Evolutionary conservation across 2,888 invertebrate species (phyloP).

Genomic region (Ditylenchus weischeri): DNA sequence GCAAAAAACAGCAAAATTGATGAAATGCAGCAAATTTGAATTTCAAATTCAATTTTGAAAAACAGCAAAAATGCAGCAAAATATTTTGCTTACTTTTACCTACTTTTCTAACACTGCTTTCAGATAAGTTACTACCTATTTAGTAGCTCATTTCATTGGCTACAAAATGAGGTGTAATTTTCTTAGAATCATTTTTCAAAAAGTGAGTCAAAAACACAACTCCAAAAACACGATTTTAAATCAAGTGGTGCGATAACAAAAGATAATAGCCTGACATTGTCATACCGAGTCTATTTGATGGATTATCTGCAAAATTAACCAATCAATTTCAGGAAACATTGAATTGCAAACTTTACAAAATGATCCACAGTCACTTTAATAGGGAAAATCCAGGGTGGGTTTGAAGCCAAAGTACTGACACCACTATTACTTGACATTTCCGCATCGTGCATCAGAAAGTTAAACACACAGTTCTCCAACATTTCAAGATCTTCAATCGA

Average conservation of each 20-base stretch:
- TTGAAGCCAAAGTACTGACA: neutral
- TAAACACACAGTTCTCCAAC: slow-evolving; percentile 49
- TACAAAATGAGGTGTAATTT: too few relatives aligned
- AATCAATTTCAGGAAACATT: neutral
- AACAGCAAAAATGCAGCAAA: too few relatives aligned
- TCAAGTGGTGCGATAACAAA: neutral
- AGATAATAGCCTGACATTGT: neutral
- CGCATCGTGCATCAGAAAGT: slow-evolving; percentile 44
- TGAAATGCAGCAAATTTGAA: too few relatives aligned
- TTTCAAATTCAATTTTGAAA: too few relatives aligned
- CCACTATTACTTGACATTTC: slow-evolving; percentile 19
- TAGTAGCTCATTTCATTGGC: too few relatives aligned
- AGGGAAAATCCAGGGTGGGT: slow-evolving; percentile 40
- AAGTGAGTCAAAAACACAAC: too few relatives aligned
- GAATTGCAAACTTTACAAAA: neutral
- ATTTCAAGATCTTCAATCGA: slow-evolving; percentile 23
- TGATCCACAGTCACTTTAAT: slow-evolving; percentile 39
- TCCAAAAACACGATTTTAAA: neutral
- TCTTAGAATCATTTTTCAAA: neutral
- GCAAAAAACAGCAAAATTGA: too few relatives aligned
- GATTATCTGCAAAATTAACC: neutral
- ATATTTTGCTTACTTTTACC: too few relatives aligned
- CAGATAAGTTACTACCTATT: too few relatives aligned
- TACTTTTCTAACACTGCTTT: too few relatives aligned
- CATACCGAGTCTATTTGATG: slow-evolving; percentile 1